phyloP scores from a whole-genome alignment of 2,797 vertebrate species.

The Halcyon leucocephala region DNA sequence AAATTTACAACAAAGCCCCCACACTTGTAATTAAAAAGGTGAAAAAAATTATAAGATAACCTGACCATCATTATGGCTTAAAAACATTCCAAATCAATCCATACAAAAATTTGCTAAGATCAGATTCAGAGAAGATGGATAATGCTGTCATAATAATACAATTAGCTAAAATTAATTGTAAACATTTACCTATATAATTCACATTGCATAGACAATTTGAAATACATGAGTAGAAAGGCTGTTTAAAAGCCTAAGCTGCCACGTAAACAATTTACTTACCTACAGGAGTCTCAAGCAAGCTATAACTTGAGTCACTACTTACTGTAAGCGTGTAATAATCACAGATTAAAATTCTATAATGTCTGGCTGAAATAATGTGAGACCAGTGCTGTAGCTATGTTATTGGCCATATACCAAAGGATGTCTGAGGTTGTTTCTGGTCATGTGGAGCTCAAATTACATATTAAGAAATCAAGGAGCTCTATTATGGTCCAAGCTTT shows the following conservation, averaged over 20 bases:
- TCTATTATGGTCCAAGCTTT: background rate
- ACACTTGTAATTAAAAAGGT: background rate
- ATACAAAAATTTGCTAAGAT: background rate
- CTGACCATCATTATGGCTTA: background rate
- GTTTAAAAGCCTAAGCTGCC: background rate
- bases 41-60: background rate
- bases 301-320: background rate
- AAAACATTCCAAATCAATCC: background rate
- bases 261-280: conserved; percentile 16
- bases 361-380: background rate
- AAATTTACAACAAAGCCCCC: background rate
- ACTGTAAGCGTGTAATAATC: background rate
- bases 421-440: background rate
- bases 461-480: background rate
- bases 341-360: background rate
- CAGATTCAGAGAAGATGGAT: background rate
- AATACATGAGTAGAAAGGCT: background rate
- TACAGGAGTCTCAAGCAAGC: background rate
- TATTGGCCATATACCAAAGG: background rate
- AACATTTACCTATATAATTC: background rate
- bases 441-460: background rate
- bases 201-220: background rate
- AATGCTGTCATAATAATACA: background rate
- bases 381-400: background rate
- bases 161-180: background rate